Base-by-base conservation (phyloP, 2,888 invertebrate species). In the Tetheella fluctuosa region DNA sequence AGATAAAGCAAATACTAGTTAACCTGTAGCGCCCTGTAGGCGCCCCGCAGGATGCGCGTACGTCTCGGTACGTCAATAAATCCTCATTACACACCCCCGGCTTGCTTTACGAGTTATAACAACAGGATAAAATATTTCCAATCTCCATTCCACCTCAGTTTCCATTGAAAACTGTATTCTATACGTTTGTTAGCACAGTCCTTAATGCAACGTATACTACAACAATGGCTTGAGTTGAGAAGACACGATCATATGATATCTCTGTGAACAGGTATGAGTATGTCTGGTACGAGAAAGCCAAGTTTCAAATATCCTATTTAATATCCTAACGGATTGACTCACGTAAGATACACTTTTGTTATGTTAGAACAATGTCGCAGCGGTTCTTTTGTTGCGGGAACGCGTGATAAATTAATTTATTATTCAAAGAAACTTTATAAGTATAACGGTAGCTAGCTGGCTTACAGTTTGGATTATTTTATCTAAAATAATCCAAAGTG, bases 61-160 rank as follows among this genome's bases (percentile, higher is more conserved):
- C 78, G 80, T 81, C 83, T 82, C 83, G 67, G 67, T 66, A 66
- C 73, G 70, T 73, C 78, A 82, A 89, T 93, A 93, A 92, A 93
- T 93, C 88, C 88, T 93, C 91, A 93, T 93, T 93, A 91, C 86
- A 69, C 74, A 76, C 83, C 84, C 83, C 78, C 80, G 73, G 71
- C 74, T 78, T 69, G 85, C 85, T 91, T 90, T 86, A 90, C 83
- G 85, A 80, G 70, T 69, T 68, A 25, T 4, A 25, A 25, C 25
- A 25, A 25, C 25, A 5, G 10, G 7, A 30, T 10, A 10, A 30
- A 30, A 30, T 10, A 30, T 30, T 30, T 10, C 30, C 30, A 30
- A 30, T 30, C 30, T 30, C 25, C 25, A 30, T 30, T 30, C 30
- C 7, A 10, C 13, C 13, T 13, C 13, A 34, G 34, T 34, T 13